Base-by-base conservation (phyloP, 2,888 invertebrate species). In the Acronicta alni region DNA sequence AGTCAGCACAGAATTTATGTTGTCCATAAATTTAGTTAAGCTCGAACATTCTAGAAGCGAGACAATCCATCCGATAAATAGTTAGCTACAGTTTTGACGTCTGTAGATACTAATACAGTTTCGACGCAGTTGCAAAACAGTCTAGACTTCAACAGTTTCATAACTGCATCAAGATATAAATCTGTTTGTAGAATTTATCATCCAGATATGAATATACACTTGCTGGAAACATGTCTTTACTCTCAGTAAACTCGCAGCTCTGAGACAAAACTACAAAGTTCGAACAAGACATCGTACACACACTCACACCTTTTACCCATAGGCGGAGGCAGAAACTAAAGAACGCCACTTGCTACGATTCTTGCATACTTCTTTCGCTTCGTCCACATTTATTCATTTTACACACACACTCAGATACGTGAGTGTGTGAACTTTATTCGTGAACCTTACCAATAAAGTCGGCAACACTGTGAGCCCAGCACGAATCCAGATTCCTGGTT, bases 31-130 rank as follows among this genome's bases (percentile, higher is more conserved):
- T 74, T 70, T 53, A 39, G 15, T 52, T 72, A 68, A 72, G 52
- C 43, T 38, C 41, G 35, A 64, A 47, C 46, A 54, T 39, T 54
- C 37, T 57, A 32, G 45, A 16, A 73, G 14, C 39, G 48, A 38
- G 57, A 72, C 58, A 63, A 53, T 62, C 53, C 53, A 63, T 58
- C 61, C 46, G 58, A 61, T 73, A 73, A 61, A 47, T 20, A 76
- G 73, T 35, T n/a, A 35, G 14, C 35, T n/a, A 35, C 7, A 35
- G 35, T 68, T 72, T 60, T 73, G 74, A 73, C 64, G 54, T 49
- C 68, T 20, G 61, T 57, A 53, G 37, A 17, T 53, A 47, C 43
- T 42, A 58, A 41, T 66, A 57, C 35, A 58, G 35, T 39, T 20
- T 43, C 55, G 54, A 32, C 5, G 20, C 43, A 54, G 42, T 59